Evolutionary conservation across 1,140 invertebrate genomes (phyloP).

Genomic region (Bathynomus jamesi): DNA sequence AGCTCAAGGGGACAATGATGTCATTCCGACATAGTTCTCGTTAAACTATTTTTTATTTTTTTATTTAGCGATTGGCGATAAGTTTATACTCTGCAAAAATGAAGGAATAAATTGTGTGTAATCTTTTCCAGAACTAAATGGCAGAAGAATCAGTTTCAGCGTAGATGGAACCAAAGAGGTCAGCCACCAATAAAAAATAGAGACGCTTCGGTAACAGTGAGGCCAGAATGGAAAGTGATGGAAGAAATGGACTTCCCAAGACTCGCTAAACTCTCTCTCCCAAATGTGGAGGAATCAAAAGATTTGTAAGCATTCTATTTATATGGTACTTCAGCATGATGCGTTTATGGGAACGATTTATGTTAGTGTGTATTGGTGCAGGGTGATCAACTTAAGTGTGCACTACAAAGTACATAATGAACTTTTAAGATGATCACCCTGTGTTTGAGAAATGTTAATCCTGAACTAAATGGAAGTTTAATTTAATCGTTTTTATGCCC

Average conservation of each 20-base stretch:
- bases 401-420: neutral
- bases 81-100: neutral
- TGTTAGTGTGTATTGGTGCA: too few relatives aligned
- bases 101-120: neutral
- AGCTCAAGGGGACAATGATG: too few relatives aligned
- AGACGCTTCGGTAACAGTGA: constrained; percentile 94
- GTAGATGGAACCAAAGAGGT: constrained; percentile 58
- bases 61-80: too few relatives aligned
- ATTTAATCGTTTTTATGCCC: too few relatives aligned
- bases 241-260: constrained; percentile 99
- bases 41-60: too few relatives aligned
- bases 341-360: too few relatives aligned
- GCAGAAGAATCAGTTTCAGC: constrained; percentile 40
- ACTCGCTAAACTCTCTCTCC: constrained; percentile 82
- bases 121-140: constrained; percentile 32
- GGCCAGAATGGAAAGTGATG: constrained; percentile 92
- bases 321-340: too few relatives aligned
- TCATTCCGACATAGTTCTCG: too few relatives aligned
- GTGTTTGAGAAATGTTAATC: too few relatives aligned
- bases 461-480: too few relatives aligned
- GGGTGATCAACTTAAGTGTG: too few relatives aligned
- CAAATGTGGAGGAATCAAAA: constrained; percentile 70
- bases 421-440: too few relatives aligned
- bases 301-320: constrained; percentile 56
- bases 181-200: constrained; percentile 85